These are phyloP conservation scores for Drosophila novamexicana DNA, from an alignment of 1,140 invertebrate genomes.

Conservation along the genomic window DNA sequence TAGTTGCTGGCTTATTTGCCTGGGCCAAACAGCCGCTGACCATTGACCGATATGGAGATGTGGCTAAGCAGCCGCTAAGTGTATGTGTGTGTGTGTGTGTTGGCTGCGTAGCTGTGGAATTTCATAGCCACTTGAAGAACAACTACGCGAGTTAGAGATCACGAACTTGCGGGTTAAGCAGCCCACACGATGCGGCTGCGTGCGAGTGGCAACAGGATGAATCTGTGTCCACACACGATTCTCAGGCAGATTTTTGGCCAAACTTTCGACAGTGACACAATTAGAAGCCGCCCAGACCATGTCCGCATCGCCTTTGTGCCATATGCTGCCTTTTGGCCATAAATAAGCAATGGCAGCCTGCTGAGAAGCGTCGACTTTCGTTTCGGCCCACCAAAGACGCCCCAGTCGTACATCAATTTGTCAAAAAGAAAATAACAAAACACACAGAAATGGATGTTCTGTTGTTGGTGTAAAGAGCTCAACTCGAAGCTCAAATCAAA, in stretches of 20 bases:
- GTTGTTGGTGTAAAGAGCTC: slow-evolving; percentile 3
- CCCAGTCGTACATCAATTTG: slow-evolving; percentile 61
- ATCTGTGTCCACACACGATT: slow-evolving; percentile 7
- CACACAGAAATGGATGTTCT: background rate
- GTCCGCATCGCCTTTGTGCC: background rate
- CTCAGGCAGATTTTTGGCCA: slow-evolving; percentile 35
- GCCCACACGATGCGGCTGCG: slow-evolving; percentile 60
- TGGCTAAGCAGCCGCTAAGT: slow-evolving; percentile 6
- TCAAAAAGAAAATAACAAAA: slow-evolving; percentile 49
- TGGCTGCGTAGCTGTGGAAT: slow-evolving; percentile 72
- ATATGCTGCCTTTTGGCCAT: slow-evolving; percentile 41
- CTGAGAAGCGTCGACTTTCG: slow-evolving; percentile 42
- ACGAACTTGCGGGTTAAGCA: slow-evolving; percentile 73
- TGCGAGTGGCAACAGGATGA: slow-evolving; percentile 45
- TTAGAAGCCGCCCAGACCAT: slow-evolving; percentile 50
- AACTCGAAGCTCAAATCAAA: slow-evolving; percentile 47
- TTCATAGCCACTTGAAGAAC: slow-evolving; percentile 73
- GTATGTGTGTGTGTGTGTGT: slow-evolving; percentile 23
- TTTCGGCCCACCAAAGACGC: slow-evolving; percentile 59
- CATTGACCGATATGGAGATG: slow-evolving; percentile 70
- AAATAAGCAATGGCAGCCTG: slow-evolving; percentile 54
- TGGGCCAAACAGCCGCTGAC: slow-evolving; percentile 67
- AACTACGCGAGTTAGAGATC: slow-evolving; percentile 73
- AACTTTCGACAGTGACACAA: slow-evolving; percentile 74
- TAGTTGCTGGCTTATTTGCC: slow-evolving; percentile 58